phyloP scores from a whole-genome alignment of 2,113 vertebrate species.

The Nycticorax nycticorax region DNA sequence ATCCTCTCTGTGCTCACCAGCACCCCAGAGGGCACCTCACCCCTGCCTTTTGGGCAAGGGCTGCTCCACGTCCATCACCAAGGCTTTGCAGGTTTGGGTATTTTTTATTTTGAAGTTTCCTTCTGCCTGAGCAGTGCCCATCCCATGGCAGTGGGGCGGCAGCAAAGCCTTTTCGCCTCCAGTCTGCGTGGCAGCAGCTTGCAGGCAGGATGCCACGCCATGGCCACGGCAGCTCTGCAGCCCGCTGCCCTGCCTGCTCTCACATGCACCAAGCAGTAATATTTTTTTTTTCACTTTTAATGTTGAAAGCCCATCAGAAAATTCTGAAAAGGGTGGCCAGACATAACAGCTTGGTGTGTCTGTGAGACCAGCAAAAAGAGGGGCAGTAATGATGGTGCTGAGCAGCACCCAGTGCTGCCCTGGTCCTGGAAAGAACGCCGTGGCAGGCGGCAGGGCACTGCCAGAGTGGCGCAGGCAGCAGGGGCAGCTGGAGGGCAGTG shows the following conservation, averaged over 20 bases:
- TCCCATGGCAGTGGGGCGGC: rapidly evolving
- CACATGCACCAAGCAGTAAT: neutral
- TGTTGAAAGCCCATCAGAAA: neutral
- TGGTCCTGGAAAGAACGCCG: neutral
- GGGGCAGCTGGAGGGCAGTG: neutral
- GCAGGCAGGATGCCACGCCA: rapidly evolving
- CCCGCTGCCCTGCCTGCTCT: neutral
- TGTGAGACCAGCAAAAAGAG: neutral
- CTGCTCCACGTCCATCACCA: neutral
- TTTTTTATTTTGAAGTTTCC: neutral
- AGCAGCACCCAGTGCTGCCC: neutral
- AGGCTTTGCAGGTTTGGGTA: neutral
- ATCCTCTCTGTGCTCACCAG: neutral
- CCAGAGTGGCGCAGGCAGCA: neutral
- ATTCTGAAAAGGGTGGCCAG: neutral
- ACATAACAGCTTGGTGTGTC: neutral
- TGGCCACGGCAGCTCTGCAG: neutral
- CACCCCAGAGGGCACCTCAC: neutral
- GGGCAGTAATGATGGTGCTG: neutral
- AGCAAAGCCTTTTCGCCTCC: neutral
- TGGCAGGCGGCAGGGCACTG: neutral
- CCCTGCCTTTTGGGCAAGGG: neutral
- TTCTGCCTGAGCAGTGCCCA: neutral
- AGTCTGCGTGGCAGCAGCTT: neutral
- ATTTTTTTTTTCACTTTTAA: neutral